A percentile compares a stretch with the other conserved stretches of the same genome.
Conservation (phyloP, 2,888 invertebrate species). For the Acanthosepion lycidas region DNA sequence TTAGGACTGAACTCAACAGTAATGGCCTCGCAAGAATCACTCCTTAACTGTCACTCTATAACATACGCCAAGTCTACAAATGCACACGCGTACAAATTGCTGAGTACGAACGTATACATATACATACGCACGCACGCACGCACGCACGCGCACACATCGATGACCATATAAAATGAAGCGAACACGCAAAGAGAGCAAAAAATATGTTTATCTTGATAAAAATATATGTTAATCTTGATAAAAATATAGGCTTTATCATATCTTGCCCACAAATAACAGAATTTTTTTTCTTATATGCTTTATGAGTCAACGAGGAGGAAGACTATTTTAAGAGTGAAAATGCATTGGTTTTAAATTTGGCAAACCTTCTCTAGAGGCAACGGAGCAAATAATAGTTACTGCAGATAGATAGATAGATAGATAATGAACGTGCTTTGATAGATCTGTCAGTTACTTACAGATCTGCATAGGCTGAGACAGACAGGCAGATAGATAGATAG, state of each 20-base stretch:
- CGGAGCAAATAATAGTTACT: no score
- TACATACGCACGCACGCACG: neutral
- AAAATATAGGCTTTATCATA: neutral
- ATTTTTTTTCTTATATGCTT: neutral
- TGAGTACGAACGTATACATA: no score
- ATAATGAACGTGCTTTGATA: no score
- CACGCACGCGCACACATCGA: neutral
- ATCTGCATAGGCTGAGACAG: no score
- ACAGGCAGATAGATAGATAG: no score
- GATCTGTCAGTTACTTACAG: no score
- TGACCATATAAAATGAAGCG: neutral
- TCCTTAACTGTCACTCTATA: no score
- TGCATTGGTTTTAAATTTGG: neutral
- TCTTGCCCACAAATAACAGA: neutral
- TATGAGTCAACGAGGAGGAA: neutral
- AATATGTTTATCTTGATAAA: neutral
- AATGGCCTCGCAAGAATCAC: no score
- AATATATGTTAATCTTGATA: neutral
- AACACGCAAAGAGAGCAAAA: neutral
- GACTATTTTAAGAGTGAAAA: neutral
- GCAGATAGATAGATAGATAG: no score
- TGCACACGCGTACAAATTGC: no score
- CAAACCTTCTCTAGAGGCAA: neutral
- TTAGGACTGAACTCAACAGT: no score
- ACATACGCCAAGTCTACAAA: no score